A percentile compares a stretch with the other conserved stretches of the same genome.
phyloP scores from a whole-genome alignment of 2,888 invertebrate genomes.

The Emmelina monodactyla region DNA sequence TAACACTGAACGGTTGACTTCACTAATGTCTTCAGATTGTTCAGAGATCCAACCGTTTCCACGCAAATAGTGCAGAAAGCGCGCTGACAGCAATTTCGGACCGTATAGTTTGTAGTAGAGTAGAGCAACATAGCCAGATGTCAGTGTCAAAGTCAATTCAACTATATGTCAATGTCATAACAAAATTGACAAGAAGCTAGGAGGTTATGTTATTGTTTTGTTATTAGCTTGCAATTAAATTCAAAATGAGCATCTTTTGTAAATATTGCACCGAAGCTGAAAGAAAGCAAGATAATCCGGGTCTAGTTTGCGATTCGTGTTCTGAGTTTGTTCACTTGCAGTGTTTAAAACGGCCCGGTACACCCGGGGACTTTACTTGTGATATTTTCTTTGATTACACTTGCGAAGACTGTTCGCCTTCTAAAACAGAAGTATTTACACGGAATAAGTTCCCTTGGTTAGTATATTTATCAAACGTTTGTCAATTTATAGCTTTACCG shows the following conservation, averaged over 20 bases:
- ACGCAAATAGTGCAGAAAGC: too few species aligned
- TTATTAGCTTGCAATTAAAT: neutral
- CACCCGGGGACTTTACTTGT: conserved; percentile 75
- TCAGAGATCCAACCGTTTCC: too few species aligned
- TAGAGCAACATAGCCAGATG: too few species aligned
- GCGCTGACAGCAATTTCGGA: too few species aligned
- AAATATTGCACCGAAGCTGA: conserved; percentile 66
- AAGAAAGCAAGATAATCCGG: conserved; percentile 64
- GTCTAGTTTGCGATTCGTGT: conserved; percentile 70
- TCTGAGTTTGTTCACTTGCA: conserved; percentile 68
- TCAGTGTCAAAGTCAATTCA: too few species aligned
- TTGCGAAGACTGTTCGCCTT: conserved; percentile 70
- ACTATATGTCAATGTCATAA: too few species aligned
- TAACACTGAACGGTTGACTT: too few species aligned
- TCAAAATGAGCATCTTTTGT: conserved; percentile 31
- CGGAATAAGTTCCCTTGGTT: conserved; percentile 77
- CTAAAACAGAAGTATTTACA: conserved; percentile 63
- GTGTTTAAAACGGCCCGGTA: conserved; percentile 71
- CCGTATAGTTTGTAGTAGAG: too few species aligned
- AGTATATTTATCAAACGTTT: too few species aligned
- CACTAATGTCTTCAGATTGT: too few species aligned
- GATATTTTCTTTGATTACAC: conserved; percentile 79
- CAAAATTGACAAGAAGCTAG: too few species aligned
- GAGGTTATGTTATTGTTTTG: conserved; percentile 12
- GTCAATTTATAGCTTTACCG: too few species aligned